Conservation (phyloP, 2,888 invertebrate species). For the Nephrotoma appendiculata region DNA sequence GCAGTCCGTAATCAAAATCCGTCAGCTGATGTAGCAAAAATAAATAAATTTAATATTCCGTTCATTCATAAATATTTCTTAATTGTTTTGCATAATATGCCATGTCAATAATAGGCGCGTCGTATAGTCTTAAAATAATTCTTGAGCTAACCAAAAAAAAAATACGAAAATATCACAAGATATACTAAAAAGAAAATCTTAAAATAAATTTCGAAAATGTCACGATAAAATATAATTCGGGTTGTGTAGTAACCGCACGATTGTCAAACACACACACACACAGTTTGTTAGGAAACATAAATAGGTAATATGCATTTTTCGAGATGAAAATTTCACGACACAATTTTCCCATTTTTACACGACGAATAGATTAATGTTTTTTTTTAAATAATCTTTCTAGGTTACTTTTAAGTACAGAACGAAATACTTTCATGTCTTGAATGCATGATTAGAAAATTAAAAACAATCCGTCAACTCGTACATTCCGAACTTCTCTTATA, state of each 20-base stretch:
- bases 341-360: background rate
- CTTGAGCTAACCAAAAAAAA: background rate
- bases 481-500: background rate
- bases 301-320: background rate
- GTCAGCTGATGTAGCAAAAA: background rate
- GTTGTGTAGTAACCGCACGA: background rate
- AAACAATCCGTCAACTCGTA: background rate
- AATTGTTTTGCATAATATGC: background rate
- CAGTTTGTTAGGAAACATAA: background rate
- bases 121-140: background rate
- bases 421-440: background rate
- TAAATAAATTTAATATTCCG: background rate
- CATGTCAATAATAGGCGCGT: background rate
- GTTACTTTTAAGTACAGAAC: background rate
- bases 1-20: background rate
- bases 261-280: background rate
- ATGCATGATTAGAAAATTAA: background rate
- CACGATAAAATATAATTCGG: background rate
- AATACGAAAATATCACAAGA: background rate
- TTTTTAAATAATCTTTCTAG: background rate
- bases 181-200: background rate
- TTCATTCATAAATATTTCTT: background rate
- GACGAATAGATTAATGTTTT: background rate
- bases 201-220: background rate
- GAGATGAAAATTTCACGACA: background rate